Base-by-base conservation (phyloP, 2,888 invertebrate species). In the Ligdia adustata region DNA sequence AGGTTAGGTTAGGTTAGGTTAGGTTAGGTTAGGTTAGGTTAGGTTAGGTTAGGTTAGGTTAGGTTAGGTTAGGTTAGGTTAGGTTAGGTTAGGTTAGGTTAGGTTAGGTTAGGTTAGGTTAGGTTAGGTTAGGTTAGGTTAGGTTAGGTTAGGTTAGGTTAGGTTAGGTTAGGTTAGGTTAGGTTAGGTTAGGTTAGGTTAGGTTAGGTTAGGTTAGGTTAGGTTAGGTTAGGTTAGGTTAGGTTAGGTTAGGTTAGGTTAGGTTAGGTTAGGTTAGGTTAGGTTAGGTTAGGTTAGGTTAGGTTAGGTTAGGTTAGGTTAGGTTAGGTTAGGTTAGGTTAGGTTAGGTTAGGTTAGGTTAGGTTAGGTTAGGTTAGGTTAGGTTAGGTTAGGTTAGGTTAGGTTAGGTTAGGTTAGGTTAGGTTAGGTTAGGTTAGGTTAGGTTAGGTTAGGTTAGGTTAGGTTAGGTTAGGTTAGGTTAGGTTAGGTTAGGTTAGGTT, bases 281-380 rank as follows among this genome's bases (percentile, higher is more conserved):
- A 40, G 47, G 45, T 41, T 46, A 39, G 45, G 46, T 38, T 49
- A 42, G 46, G 44, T 18, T 39, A 27, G 27, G 50, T 15, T 22
- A 22, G 22, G 22, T 45, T 40, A 37, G 39, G 51, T 51, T 41
- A 34, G 49, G 51, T 52, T 41, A 43, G 47, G 47, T 51, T 49
- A 41, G 54, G 53, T 50, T 51, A 52, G 52, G 55, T 55, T 55
- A 53, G 55, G 52, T 58, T 52, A 52, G 52, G 50, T 55, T 55
- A 50, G 52, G 55, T 55, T 55, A 56, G 56, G 56, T 56, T 54
- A 56, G 56, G 56, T 56, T 51, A 53, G 52, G 52, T 52, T 22
- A 22, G 53, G 55, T 53, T 58, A 54, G 54, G 54, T 50, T 55
- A 57, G 55, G 57, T 55, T 55, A 53, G 55, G 55, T 58, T 53